phyloP scores from a whole-genome alignment of 2,797 vertebrate genomes.

The Lagodon rhomboides region DNA sequence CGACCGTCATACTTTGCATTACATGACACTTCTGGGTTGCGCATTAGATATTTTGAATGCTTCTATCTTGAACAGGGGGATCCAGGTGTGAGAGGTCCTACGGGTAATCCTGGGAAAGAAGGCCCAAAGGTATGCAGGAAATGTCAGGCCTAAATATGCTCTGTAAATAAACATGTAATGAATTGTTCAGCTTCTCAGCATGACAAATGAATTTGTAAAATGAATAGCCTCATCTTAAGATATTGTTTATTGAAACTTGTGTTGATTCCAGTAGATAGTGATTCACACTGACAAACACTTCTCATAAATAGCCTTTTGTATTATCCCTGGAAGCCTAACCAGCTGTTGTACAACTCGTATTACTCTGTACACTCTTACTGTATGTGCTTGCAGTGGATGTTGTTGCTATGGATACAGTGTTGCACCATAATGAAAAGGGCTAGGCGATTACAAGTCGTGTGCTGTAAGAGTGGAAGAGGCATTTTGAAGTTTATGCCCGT shows the following conservation, averaged over 20 bases:
- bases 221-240: conserved; percentile 7
- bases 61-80: conserved; percentile 86
- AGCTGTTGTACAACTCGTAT: conserved; percentile 57
- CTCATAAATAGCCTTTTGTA: conserved; percentile 41
- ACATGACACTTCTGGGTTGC: conserved; percentile 12
- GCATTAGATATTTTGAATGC: conserved; percentile 23
- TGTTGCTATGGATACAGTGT: conserved; percentile 79
- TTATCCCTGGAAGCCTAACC: conserved; percentile 56
- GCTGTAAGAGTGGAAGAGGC: conserved; percentile 45
- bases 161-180: neutral
- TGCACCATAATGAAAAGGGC: conserved; percentile 46
- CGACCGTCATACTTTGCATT: conserved; percentile 12
- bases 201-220: conserved; percentile 9
- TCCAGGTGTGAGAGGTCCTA: conserved; percentile 91
- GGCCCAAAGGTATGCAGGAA: conserved; percentile 91
- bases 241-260: conserved; percentile 40
- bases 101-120: conserved; percentile 95
- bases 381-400: conserved; percentile 52
- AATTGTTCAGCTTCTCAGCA: conserved; percentile 21
- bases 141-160: neutral
- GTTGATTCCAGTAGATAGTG: conserved; percentile 35
- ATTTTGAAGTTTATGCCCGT: conserved; percentile 67
- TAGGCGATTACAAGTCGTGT: conserved; percentile 54
- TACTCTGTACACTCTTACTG: conserved; percentile 41
- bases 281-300: conserved; percentile 29